Percentiles rank a stretch among this genome's conserved stretches.
These are phyloP conservation scores for Drosophila nebulosa DNA, from an alignment of 1,140 invertebrate species.

Conservation along the genomic window DNA sequence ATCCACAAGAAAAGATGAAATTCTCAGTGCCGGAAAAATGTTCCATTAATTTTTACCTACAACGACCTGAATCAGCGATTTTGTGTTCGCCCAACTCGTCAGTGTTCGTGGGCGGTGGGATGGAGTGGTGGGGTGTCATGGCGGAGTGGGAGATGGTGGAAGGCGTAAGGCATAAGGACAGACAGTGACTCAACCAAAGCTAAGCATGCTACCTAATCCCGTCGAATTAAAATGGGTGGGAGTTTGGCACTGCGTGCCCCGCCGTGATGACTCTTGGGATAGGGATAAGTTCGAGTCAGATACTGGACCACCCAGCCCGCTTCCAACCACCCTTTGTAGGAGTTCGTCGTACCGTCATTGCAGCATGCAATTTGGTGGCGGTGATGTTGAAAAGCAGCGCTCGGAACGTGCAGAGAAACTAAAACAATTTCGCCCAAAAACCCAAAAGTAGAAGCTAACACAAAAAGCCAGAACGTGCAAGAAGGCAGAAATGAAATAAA, in stretches of 20 bases:
- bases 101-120: neutral
- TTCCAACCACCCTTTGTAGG: neutral
- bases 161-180: constrained; percentile 9
- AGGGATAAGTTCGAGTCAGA: no score
- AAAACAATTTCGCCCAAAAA: constrained; percentile 40
- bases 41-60: constrained; percentile 61
- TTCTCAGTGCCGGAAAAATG: constrained; percentile 49
- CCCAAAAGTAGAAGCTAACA: constrained; percentile 1
- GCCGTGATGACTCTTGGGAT: no score
- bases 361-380: constrained; percentile 29
- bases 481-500: constrained; percentile 20
- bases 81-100: constrained; percentile 32
- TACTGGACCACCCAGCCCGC: no score
- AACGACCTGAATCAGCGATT: constrained; percentile 57
- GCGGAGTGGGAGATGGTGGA: neutral
- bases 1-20: constrained; percentile 49
- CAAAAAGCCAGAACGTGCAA: constrained; percentile 3
- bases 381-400: constrained; percentile 51
- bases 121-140: no score
- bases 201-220: constrained; percentile 1
- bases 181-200: constrained; percentile 46
- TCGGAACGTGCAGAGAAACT: constrained; percentile 48
- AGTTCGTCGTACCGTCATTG: constrained; percentile 7
- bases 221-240: constrained; percentile 7
- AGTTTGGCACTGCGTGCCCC: neutral